A percentile compares a stretch with the other conserved stretches of the same genome.
Conservation (phyloP, 2,888 invertebrate genomes). For the Drosophila eohydei region DNA sequence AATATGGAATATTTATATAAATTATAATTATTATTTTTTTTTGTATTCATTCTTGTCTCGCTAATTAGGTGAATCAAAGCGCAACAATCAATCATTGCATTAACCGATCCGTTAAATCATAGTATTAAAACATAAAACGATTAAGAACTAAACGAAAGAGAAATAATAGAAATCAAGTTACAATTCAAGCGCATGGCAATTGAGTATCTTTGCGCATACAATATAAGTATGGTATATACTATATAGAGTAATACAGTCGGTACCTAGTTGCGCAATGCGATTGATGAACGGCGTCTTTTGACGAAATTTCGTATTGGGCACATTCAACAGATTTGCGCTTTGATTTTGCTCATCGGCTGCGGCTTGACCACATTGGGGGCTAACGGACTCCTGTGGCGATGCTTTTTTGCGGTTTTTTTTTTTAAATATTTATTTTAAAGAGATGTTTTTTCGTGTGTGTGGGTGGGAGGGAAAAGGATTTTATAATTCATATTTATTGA, state of each 20-base stretch:
- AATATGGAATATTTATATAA: conserved; percentile 14
- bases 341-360: conserved; percentile 63
- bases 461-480: conserved; percentile 53
- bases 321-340: conserved; percentile 64
- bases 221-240: conserved; percentile 53
- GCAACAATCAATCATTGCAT: conserved; percentile 76
- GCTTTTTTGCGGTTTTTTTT: conserved; percentile 38
- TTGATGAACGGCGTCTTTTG: conserved; percentile 84
- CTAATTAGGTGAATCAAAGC: conserved; percentile 77
- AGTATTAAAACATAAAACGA: conserved; percentile 29
- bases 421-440: conserved; percentile 14
- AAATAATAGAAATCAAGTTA: conserved; percentile 28
- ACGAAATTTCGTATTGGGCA: conserved; percentile 80
- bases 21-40: conserved; percentile 15
- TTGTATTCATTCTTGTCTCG: conserved; percentile 60
- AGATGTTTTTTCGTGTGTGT: conserved; percentile 13
- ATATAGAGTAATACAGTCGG: conserved; percentile 64
- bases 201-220: conserved; percentile 75
- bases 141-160: background rate
- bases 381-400: conserved; percentile 73
- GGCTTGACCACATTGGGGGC: conserved; percentile 44
- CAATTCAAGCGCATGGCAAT: conserved; percentile 74
- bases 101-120: conserved; percentile 49
- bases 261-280: conserved; percentile 84
- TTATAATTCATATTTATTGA: conserved; percentile 56